These are phyloP conservation scores for Xyrichtys novacula DNA, from an alignment of 2,797 vertebrate genomes.

Conservation along the genomic window DNA sequence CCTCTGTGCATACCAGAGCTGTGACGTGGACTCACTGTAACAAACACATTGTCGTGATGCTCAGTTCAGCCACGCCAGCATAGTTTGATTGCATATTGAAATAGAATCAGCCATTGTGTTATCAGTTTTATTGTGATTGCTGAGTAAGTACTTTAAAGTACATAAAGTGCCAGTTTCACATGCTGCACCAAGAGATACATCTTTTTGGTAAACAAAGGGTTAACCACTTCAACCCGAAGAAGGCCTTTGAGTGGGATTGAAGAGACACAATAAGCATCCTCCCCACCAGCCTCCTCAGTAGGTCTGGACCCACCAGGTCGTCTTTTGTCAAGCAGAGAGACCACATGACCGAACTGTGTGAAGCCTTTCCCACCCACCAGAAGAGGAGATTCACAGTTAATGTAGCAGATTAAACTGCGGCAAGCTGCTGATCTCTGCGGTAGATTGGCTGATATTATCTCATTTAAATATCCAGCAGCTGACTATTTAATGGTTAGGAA, in stretches of 20 bases:
- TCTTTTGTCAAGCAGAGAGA: slow-evolving; percentile 39
- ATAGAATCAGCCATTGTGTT: no score
- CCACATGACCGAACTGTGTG: slow-evolving; percentile 33
- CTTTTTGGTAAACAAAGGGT: slow-evolving; percentile 15
- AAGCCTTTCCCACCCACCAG: slow-evolving; percentile 10
- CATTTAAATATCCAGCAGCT: background rate
- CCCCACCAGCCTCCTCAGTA: slow-evolving; percentile 27
- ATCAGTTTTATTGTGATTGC: background rate
- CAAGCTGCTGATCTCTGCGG: slow-evolving; percentile 6
- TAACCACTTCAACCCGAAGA: slow-evolving; percentile 25
- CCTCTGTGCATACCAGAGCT: slow-evolving; percentile 59
- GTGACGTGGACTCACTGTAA: slow-evolving; percentile 46
- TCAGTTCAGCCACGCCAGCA: background rate
- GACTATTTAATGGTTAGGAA: background rate
- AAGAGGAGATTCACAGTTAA: slow-evolving; percentile 43
- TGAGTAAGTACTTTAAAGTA: background rate
- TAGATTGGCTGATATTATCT: background rate
- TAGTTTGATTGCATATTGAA: background rate
- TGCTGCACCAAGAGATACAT: background rate
- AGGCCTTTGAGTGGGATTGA: slow-evolving; percentile 28
- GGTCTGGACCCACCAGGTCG: slow-evolving; percentile 40
- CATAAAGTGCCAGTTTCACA: background rate
- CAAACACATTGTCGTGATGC: slow-evolving; percentile 21
- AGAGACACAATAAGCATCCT: slow-evolving; percentile 43
- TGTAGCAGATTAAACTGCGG: slow-evolving; percentile 25